Conservation (phyloP, 2,797 vertebrate genomes). For the Alosa sapidissima region DNA sequence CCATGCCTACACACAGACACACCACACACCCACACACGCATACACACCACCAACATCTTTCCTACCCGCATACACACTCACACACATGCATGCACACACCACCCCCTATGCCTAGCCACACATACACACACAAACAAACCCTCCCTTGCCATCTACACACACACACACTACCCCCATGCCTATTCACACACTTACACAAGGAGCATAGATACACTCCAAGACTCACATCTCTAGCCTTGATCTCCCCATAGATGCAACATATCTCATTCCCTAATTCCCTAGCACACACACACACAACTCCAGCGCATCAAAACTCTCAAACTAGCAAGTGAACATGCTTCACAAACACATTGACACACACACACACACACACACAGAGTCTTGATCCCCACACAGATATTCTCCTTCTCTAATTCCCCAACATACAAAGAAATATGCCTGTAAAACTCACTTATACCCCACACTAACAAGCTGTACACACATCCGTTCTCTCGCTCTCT, state of each 20-base stretch:
- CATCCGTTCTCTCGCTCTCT: background rate
- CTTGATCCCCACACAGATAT: conserved; percentile 1
- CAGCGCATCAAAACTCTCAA: background rate
- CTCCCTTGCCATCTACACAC: background rate
- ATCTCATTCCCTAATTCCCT: conserved; percentile 6
- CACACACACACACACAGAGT: background rate
- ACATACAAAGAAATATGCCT: conserved; percentile 7
- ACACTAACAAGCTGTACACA: conserved; percentile 2
- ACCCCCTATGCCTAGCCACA: conserved; percentile 54
- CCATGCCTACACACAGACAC: background rate
- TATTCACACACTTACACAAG: background rate
- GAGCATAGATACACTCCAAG: background rate
- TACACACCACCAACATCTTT: background rate
- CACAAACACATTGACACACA: background rate
- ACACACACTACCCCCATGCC: background rate
- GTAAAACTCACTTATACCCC: background rate
- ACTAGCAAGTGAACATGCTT: background rate
- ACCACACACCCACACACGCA: background rate
- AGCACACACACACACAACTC: background rate
- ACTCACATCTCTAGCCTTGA: conserved; percentile 14
- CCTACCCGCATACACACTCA: background rate
- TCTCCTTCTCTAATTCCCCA: background rate
- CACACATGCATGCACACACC: background rate
- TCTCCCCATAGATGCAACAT: conserved; percentile 13
- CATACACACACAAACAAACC: background rate